A percentile compares a stretch with the other conserved stretches of the same genome.
Evolutionary conservation across 2,888 invertebrate species (phyloP).

Genomic region (Glaucopsyche alexis): DNA sequence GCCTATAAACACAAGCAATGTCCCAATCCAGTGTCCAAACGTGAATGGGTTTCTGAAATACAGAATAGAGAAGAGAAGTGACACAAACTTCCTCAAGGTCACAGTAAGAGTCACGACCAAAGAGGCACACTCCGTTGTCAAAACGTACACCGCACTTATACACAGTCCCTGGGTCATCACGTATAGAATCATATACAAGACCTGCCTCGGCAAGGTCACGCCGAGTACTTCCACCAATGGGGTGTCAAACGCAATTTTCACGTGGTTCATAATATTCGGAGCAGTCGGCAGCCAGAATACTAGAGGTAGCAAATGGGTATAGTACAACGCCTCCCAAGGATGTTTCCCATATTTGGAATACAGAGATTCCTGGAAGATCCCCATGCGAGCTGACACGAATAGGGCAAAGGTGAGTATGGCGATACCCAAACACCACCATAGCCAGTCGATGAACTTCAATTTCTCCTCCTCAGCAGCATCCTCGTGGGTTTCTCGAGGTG

Average conservation of each 20-base stretch:
- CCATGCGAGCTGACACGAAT: slow-evolving; percentile 96
- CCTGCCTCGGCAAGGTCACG: slow-evolving; percentile 84
- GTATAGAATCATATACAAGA: slow-evolving; percentile 89
- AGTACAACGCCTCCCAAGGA: slow-evolving; percentile 92
- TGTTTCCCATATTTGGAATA: slow-evolving; percentile 93
- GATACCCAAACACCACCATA: slow-evolving; percentile 87
- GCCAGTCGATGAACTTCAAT: slow-evolving; percentile 69
- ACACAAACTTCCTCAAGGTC: slow-evolving; percentile 96
- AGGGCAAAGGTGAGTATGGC: slow-evolving; percentile 91
- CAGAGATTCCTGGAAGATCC: slow-evolving; percentile 94
- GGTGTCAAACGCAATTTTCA: slow-evolving; percentile 85
- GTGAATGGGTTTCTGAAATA: slow-evolving; percentile 98
- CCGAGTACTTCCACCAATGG: slow-evolving; percentile 82
- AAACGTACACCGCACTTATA: slow-evolving; percentile 95
- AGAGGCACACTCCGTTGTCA: slow-evolving; percentile 96
- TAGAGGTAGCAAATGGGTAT: slow-evolving; percentile 93
- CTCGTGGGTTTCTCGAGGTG: slow-evolving; percentile 67
- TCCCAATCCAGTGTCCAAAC: slow-evolving; percentile 93
- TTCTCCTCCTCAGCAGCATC: slow-evolving; percentile 66
- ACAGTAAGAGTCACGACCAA: slow-evolving; percentile 97
- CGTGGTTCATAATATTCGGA: slow-evolving; percentile 88
- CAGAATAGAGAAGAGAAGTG: slow-evolving; percentile 95
- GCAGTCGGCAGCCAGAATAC: slow-evolving; percentile 92
- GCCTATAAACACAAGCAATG: slow-evolving; percentile 93
- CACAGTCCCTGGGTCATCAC: slow-evolving; percentile 94